A percentile compares a stretch with the other conserved stretches of the same genome.
Evolutionary conservation across 2,797 vertebrate species (phyloP).

Genomic region (Silurus lanzhouensis): DNA sequence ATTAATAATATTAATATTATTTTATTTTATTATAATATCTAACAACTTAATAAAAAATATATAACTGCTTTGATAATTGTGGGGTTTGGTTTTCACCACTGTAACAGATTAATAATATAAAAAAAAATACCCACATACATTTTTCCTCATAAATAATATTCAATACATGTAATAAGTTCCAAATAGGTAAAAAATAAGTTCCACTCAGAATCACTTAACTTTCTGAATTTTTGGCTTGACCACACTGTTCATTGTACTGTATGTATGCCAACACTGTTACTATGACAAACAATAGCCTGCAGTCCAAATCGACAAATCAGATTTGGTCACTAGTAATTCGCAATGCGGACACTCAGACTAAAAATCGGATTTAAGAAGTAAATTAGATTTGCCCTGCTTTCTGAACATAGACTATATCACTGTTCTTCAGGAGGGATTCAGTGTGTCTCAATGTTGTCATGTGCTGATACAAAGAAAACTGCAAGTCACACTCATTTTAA

Average conservation of each 20-base stretch:
- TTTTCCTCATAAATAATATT: neutral
- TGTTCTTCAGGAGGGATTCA: neutral
- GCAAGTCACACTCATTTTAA: neutral
- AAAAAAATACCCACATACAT: neutral
- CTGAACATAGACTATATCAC: conserved; percentile 25
- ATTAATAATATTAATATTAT: too few species aligned
- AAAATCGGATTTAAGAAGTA: conserved; percentile 43
- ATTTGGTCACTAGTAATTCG: conserved; percentile 27
- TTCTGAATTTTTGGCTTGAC: neutral
- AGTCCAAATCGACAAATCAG: conserved; percentile 27
- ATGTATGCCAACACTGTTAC: neutral
- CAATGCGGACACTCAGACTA: conserved; percentile 19
- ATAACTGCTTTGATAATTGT: neutral
- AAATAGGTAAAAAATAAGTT: neutral
- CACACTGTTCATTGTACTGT: neutral
- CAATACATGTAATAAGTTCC: neutral
- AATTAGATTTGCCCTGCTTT: conserved; percentile 36
- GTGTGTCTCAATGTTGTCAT: neutral
- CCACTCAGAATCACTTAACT: neutral
- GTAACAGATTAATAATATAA: neutral
- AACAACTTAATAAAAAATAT: neutral
- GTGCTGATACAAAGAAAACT: neutral
- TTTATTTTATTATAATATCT: too few species aligned
- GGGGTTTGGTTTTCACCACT: neutral
- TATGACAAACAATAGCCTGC: conserved; percentile 29